Evolutionary conservation across 1,140 invertebrate species (phyloP), one percentile per base, ranked within the genome.

Genomic region (Drosophila nikananu): DNA sequence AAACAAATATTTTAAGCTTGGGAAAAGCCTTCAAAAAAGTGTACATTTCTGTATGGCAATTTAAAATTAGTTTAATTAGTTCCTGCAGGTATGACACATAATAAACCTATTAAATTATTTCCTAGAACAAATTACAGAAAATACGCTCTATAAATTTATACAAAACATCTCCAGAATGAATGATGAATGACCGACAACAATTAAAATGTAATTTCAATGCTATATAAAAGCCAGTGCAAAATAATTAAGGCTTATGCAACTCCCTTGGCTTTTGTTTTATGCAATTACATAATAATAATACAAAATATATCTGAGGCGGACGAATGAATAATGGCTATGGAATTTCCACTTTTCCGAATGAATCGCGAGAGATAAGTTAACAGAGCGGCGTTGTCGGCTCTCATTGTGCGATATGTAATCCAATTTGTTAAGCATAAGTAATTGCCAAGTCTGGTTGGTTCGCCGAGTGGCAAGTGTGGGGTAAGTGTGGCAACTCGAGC

Each of bases 361-460:
- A 73, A 73, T 60, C 55, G 37, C 67, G 27, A 49, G 42, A 70
- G 51, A 70, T 58, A 72, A 57, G 44, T 39, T 41, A 49, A 51
- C 54, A 42, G 54, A 57, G 54, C 32, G 35, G 54, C 32, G 19
- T 21, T 46, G 61, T 76, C 21, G 54, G 54, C 49, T 23, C 37
- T 39, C 12, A 21, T 57, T 55, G 62, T 55, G 62, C 35, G 23
- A 52, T 77, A 54, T 78, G 57, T 78, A 78, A 77, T 77, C 58
- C 76, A 77, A 62, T 78, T 78, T 77, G 51, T 57, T 63, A 44
- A 70, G 58, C 74, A 78, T 78, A 76, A 77, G 74, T 77, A 77
- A 77, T 77, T 59, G 74, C 32, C 73, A 55, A 74, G 70, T 67
- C 68, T 70, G 37, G 27, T 17, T 41, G 1, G 46, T 5, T 21